Evolutionary conservation across 2,797 vertebrate genomes (phyloP).

Genomic region (Scyliorhinus canicula): DNA sequence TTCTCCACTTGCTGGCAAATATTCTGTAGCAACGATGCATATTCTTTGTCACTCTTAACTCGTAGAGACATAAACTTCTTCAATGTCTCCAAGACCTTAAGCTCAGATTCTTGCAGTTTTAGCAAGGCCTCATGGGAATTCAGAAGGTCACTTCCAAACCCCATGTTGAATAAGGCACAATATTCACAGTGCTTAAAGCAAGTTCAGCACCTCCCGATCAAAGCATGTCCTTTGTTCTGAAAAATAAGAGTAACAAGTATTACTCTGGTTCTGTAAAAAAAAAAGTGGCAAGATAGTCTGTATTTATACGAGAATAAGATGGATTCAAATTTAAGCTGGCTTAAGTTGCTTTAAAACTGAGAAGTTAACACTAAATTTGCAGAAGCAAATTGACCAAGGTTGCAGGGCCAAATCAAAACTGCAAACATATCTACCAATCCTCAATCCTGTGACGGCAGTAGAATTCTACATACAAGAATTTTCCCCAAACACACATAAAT

Average conservation of each 20-base stretch:
- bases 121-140: constrained; percentile 89
- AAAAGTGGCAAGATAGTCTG: background rate
- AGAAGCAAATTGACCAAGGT: background rate
- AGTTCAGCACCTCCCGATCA: background rate
- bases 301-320: background rate
- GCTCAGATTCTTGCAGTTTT: constrained; percentile 95
- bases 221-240: constrained; percentile 25
- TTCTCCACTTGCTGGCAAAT: constrained; percentile 91
- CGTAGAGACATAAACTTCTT: constrained; percentile 92
- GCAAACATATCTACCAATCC: background rate
- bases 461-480: background rate
- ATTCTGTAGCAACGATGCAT: constrained; percentile 83
- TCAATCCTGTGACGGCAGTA: background rate
- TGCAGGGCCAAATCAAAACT: background rate
- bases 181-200: constrained; percentile 45
- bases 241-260: background rate
- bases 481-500: background rate
- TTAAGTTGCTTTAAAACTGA: background rate
- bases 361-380: background rate
- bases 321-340: background rate
- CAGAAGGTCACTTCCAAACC: constrained; percentile 87
- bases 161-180: constrained; percentile 76
- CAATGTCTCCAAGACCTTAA: constrained; percentile 86
- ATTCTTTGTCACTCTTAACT: constrained; percentile 95
- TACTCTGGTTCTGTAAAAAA: background rate